Evolutionary conservation across 1,140 invertebrate species (phyloP), one percentile per base, ranked within the genome.

Genomic region (Belonocnema kinseyi): DNA sequence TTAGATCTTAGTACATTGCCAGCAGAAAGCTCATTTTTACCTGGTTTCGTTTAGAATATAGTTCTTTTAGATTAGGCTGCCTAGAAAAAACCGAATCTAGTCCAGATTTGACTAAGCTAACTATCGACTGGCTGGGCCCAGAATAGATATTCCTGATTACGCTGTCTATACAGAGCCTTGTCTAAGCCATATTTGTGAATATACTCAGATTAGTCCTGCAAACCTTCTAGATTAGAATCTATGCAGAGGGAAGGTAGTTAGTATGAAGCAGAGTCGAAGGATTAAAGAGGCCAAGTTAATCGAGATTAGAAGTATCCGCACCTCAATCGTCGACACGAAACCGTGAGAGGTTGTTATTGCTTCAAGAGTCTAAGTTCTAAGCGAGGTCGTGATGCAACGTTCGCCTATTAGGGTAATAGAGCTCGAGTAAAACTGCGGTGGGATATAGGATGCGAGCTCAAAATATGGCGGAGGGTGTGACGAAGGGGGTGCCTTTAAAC

Each of bases 391-490:
- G 26, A 73, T 66, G 81, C 79, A 61, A 77, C 73, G 74, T 75
- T 77, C 82, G 21, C 58, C 81, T 86, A 85, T 87, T 79, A 82
- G 71, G 40, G 56, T 82, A 82, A 85, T 83, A 79, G 80, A 66
- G 84, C 78, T 78, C 50, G 26, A 61, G n/a, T 75, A 58, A 56
- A 14, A 8, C 75, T 80, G 51, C 76, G 46, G 6, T 61, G 40
- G 33, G 61, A 54, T 80, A 19, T 40, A 26, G 73, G 71, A 76
- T 61, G 70, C 11, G 71, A 70, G 70, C 50, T 61, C 66, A 46
- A 82, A 85, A 73, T 70, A 76, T 78, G 72, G 71, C 26, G 53
- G 72, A 86, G 85, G 87, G 86, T 86, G 84, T 86, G 85, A 85
- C 85, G 79, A 80, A 75, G 53, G 76, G 84, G 84, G 72, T 84